Evolutionary conservation across 2,113 vertebrate species (phyloP).

Genomic region (Diadophis punctatus): DNA sequence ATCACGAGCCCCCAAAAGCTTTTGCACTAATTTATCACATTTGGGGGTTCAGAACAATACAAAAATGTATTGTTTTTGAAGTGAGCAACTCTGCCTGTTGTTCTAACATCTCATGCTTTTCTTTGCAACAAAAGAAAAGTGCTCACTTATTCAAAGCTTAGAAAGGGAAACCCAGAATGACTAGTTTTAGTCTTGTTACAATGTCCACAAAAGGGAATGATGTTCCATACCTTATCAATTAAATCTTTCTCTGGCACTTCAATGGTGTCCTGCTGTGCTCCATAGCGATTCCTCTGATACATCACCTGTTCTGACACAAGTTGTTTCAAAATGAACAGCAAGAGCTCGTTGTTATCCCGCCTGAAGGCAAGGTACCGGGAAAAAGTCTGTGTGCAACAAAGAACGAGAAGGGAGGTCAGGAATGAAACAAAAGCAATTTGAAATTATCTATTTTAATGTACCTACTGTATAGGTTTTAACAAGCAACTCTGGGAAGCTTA

Average conservation of each 20-base stretch:
- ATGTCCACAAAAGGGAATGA: not conserved
- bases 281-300: constrained; percentile 93
- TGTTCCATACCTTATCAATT: constrained; percentile 82
- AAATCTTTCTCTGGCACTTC: constrained; percentile 92
- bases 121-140: not conserved
- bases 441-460: not conserved
- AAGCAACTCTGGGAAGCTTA: not conserved
- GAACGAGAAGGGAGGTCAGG: not conserved
- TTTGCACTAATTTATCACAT: not conserved
- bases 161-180: not conserved
- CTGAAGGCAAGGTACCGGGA: constrained; percentile 91
- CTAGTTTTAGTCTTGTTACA: not conserved
- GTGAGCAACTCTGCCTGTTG: not conserved
- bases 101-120: not conserved
- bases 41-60: not conserved
- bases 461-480: not conserved
- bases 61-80: not conserved
- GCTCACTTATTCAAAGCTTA: not conserved
- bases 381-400: constrained; percentile 76
- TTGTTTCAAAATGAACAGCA: constrained; percentile 96
- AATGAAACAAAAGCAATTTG: not conserved
- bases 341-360: constrained; percentile 93
- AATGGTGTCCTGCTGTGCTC: constrained; percentile 86
- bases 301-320: constrained; percentile 88
- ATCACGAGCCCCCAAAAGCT: not conserved